Percentiles rank a stretch among this genome's conserved stretches.
Evolutionary conservation across 30 jellyfish, hydroid and myxozoan species (phyloP).

Genomic region (Hydractinia symbiolongicarpus): DNA sequence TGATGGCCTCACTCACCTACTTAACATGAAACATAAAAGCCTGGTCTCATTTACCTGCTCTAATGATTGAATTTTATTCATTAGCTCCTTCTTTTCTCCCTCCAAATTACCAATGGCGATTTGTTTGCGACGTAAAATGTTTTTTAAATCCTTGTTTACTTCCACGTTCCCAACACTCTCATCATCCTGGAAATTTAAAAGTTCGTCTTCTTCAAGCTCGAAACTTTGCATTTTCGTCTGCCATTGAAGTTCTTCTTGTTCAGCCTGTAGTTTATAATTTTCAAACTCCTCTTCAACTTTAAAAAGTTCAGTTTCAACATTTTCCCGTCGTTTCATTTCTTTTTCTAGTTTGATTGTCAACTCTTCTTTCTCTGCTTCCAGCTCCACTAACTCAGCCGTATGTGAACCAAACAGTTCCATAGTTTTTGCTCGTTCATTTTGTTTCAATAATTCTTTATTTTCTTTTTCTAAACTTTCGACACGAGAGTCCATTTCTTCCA

Average conservation of each 20-base stretch:
- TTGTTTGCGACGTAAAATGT: slow-evolving; percentile 4
- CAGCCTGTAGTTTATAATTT: slow-evolving; percentile 18
- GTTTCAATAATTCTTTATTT: slow-evolving; percentile 10
- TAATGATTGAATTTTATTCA: slow-evolving; percentile 30
- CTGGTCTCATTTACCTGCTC: slow-evolving; percentile 24
- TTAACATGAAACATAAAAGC: not conserved
- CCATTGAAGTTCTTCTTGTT: slow-evolving; percentile 14
- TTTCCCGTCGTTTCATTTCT: slow-evolving; percentile 41
- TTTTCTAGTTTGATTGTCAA: slow-evolving; percentile 6
- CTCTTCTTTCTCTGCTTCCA: slow-evolving; percentile 22
- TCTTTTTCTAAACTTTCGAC: slow-evolving; percentile 50
- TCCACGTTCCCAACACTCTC: not conserved
- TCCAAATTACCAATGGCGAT: slow-evolving; percentile 23
- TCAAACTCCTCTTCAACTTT: slow-evolving; percentile 70
- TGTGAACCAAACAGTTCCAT: slow-evolving; percentile 15
- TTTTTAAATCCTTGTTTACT: not conserved
- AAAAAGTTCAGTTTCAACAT: slow-evolving; percentile 61
- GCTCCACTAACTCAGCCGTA: slow-evolving; percentile 14
- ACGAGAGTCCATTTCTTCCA: slow-evolving; percentile 56
- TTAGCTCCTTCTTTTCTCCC: slow-evolving; percentile 40
- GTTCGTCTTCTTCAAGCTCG: not conserved
- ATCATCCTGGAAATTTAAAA: not conserved
- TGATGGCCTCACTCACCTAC: too few species aligned
- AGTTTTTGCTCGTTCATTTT: slow-evolving; percentile 1
- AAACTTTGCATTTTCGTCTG: not conserved